A percentile compares a stretch with the other conserved stretches of the same genome.
These are phyloP conservation scores for Neolamprologus modestus DNA, from an alignment of 2,113 vertebrate genomes.

Conservation along the genomic window DNA sequence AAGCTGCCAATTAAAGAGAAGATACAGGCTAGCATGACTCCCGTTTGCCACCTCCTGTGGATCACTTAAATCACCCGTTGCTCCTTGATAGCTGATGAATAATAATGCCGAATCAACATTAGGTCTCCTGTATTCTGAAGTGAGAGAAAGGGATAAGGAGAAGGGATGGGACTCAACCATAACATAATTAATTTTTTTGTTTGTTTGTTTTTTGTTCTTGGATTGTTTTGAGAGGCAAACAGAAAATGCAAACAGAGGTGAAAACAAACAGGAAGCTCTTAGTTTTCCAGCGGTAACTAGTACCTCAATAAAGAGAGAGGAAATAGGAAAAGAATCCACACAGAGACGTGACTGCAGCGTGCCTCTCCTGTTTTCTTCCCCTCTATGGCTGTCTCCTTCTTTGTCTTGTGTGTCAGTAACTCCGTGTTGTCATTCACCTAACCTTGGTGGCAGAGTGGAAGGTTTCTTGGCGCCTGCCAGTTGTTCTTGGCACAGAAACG, in stretches of 20 bases:
- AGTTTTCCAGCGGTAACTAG: not conserved
- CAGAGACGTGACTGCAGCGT: not conserved
- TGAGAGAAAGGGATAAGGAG: not conserved
- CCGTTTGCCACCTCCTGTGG: constrained; percentile 40
- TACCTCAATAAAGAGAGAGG: not conserved
- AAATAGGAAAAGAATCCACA: not conserved
- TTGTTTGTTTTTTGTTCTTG: not conserved
- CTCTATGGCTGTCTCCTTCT: not conserved
- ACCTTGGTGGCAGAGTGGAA: constrained; percentile 60
- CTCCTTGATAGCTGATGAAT: constrained; percentile 44
- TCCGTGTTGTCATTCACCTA: constrained; percentile 57
- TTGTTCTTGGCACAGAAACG: constrained; percentile 55
- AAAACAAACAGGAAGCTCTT: not conserved
- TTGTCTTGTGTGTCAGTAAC: constrained; percentile 35
- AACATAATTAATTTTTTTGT: not conserved
- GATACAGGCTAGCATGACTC: not conserved
- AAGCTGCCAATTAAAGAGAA: not conserved
- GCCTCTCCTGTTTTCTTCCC: not conserved
- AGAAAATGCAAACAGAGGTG: not conserved
- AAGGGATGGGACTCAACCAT: not conserved
- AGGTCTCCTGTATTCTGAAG: constrained; percentile 26
- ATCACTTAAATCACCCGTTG: constrained; percentile 44
- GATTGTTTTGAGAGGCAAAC: not conserved
- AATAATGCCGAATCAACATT: constrained; percentile 59
- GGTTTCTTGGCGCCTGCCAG: constrained; percentile 56